Conservation (phyloP, 2,888 invertebrate genomes). For the Chouioia cunea region DNA sequence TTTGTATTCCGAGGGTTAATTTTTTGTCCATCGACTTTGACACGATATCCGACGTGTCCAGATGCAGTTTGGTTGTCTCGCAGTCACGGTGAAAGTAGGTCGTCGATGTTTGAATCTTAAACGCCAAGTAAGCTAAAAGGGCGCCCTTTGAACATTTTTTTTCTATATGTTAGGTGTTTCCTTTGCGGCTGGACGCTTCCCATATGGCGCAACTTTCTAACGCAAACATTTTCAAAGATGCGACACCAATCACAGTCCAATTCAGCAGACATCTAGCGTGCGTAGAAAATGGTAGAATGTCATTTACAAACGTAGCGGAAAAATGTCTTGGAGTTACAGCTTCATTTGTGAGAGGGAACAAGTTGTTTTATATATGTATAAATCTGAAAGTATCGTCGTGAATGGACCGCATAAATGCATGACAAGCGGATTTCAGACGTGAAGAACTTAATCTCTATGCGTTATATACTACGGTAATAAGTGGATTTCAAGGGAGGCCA, state of each 20-base stretch:
- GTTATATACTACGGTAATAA: background rate
- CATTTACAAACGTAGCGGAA: too few relatives aligned
- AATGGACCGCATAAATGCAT: background rate
- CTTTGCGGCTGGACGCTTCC: slow-evolving; percentile 10
- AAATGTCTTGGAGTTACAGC: too few relatives aligned
- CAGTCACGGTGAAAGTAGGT: slow-evolving; percentile 56
- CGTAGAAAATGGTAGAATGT: too few relatives aligned
- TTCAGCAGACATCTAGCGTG: too few relatives aligned
- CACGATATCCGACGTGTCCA: background rate
- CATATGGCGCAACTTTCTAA: slow-evolving; percentile 1
- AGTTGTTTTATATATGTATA: too few relatives aligned
- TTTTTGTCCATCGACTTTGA: slow-evolving; percentile 30
- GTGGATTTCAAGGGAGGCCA: too few relatives aligned
- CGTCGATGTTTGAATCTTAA: slow-evolving; percentile 49
- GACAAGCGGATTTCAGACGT: background rate
- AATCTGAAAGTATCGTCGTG: too few relatives aligned
- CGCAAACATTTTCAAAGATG: slow-evolving; percentile 33
- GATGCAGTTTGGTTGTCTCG: background rate
- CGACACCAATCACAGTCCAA: background rate
- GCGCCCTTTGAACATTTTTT: slow-evolving; percentile 37
- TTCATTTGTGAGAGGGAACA: too few relatives aligned
- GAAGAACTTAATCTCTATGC: background rate
- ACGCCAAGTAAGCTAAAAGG: slow-evolving; percentile 41
- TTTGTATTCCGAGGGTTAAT: slow-evolving; percentile 42
- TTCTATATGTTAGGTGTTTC: slow-evolving; percentile 16